Evolutionary conservation across 2,797 vertebrate genomes (phyloP), one percentile per base, ranked within the genome.

Genomic region (Orientallactaga sibirica): DNA sequence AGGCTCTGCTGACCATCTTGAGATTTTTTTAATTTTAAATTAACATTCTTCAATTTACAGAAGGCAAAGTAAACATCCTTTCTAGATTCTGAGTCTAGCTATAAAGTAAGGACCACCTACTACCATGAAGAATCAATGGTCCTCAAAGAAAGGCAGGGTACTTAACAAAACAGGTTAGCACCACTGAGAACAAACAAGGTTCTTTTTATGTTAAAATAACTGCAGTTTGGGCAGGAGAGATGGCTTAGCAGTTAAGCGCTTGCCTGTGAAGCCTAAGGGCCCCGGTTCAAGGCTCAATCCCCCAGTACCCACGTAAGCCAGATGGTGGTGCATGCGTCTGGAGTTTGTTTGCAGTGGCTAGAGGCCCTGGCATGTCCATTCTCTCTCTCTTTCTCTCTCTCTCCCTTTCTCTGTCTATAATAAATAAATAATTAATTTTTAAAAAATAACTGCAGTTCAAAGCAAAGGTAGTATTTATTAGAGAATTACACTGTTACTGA

Each of bases 401-500:
- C 33, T 37, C 33, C 33, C 33, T 37, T 37, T 37, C 33, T 37
- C 33, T 37, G 33, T 37, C 33, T 37, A 37, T 37, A 37, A 37
- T 37, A 37, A 37, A 37, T 37, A 37, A 37, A 37, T 37, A 37
- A 37, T 2, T 37, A 37, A 37, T 37, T 37, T 37, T 37, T 37
- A 37, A 64, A 64, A 37, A 64, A 64, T 22, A 24, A 20, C 62
- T 90, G 1, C 62, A 76, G 7, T 55, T 52, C n/a, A 88, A 88
- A 76, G 14, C 43, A 80, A 90, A 86, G 27, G 10, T 66, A 79
- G 4, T 48, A 70, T 76, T 90, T 91, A 86, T 61, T 55, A 33
- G 48, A 71, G 89, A 93, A 85, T 19, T 52, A 76, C 92, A 61
- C 41, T 71, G 11, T 79, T 70, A 41, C 74, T 41, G 52, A 88